Evolutionary conservation across 2,797 vertebrate genomes (phyloP), one percentile per base, ranked within the genome.

Genomic region (Ammospiza maritima): DNA sequence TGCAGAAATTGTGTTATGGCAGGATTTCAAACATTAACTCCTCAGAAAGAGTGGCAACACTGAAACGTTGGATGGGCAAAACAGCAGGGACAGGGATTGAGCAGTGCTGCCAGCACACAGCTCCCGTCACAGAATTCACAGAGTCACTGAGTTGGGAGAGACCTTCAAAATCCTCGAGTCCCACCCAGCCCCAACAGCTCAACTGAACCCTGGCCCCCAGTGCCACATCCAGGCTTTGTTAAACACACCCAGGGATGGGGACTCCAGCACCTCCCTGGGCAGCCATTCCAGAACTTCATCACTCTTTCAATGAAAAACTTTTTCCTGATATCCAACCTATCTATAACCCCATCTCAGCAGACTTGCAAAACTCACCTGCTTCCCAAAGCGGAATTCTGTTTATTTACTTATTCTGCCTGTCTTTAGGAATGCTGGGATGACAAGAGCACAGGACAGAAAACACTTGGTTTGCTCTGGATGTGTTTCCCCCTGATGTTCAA

Each of bases 361-460:
- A 62, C 10, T 1, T 15, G 47, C 51, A n/a, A 53, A 81, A 34
- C 36, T n/a, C 48, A 51, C 8, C 38, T 40, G 30, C 20, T 36
- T 48, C 71, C 73, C 74, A 15, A 32, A 45, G 60, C 30, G 4
- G 1, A 22, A 54, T 54, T 50, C 15, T 16, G 15, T 45, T 26
- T n/a, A 44, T 66, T 82, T 53, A 61, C 38, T 82, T 56, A 10
- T 45, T 26, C 8, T 3, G 11, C 6, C 11, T 47, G 48, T 47
- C 67, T 76, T 73, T 6, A 57, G 61, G 38, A 74, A 21, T 27
- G 36, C 51, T 81, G 48, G 47, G 40, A n/a, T 42, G 56, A 44
- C 40, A 76, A 4, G 23, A 9, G 16, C 3, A 30, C 11, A 21
- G 0, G 2, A 44, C 0, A 65, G 15, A 38, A 69, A 69, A 34